These are phyloP conservation scores for Luehdorfia chinensis DNA, from an alignment of 1,140 invertebrate species.

Conservation along the genomic window DNA sequence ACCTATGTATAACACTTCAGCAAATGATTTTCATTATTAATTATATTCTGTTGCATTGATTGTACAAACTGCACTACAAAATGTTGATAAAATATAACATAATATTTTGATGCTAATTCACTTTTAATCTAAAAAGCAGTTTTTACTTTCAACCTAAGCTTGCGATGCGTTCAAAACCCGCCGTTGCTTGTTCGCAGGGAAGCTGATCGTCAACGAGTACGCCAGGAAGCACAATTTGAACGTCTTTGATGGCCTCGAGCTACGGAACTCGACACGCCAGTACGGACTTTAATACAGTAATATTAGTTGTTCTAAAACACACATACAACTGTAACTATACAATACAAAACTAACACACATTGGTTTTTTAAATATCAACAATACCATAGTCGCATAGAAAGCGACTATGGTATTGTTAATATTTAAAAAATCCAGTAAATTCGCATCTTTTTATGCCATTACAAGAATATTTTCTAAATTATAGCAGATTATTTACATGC, in stretches of 20 bases:
- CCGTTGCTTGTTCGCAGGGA: conserved; percentile 63
- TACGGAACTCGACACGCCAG: conserved; percentile 83
- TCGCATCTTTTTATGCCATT: no score
- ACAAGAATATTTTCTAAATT: no score
- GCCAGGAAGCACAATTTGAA: conserved; percentile 82
- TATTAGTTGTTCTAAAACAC: conserved; percentile 64
- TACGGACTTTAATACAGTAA: conserved; percentile 82
- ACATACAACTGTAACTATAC: conserved; percentile 26
- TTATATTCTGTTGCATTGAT: conserved; percentile 3
- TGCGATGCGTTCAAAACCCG: conserved; percentile 33
- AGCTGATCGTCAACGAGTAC: conserved; percentile 81
- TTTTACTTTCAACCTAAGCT: conserved; percentile 13
- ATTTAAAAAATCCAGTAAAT: no score
- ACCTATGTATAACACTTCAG: not conserved
- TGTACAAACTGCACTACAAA: conserved; percentile 2
- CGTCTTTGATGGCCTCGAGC: conserved; percentile 83
- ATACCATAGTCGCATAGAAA: conserved; percentile 12
- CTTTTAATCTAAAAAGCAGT: conserved; percentile 23
- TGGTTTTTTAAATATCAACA: no score
- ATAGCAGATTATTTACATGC: no score
- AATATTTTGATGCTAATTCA: no score
- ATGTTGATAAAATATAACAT: not conserved
- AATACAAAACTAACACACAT: conserved; percentile 15
- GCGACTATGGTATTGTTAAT: no score
- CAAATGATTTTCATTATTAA: conserved; percentile 12